phyloP scores from a whole-genome alignment of 2,113 vertebrate species.

The Morone saxatilis region DNA sequence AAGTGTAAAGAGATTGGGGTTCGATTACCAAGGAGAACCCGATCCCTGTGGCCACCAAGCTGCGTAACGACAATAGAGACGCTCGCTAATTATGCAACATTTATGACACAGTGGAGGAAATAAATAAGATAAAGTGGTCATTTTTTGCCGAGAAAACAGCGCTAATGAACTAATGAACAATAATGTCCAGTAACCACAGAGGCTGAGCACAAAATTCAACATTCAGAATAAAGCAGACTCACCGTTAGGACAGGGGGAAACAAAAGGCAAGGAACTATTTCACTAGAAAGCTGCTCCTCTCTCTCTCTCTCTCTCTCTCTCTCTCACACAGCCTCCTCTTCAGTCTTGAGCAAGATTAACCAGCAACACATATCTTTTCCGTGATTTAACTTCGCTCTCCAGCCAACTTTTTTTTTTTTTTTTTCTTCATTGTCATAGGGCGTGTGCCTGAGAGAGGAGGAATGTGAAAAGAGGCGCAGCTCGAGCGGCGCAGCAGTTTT shows the following conservation, averaged over 20 bases:
- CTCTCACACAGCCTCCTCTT: conserved; percentile 59
- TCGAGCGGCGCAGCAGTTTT: conserved; percentile 54
- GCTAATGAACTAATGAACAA: not conserved
- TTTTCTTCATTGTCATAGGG: conserved; percentile 76
- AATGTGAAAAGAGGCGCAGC: conserved; percentile 78
- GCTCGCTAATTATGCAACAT: conserved; percentile 66
- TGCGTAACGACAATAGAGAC: conserved; percentile 50
- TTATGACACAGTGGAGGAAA: conserved; percentile 53
- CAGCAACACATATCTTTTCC: conserved; percentile 79
- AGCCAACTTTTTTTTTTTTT: conserved; percentile 63
- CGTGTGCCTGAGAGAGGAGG: conserved; percentile 81
- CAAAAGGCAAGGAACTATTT: conserved; percentile 27
- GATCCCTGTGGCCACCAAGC: conserved; percentile 61
- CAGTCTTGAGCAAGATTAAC: conserved; percentile 66
- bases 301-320: conserved; percentile 40
- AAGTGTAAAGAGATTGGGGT: conserved; percentile 76
- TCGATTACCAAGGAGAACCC: conserved; percentile 74
- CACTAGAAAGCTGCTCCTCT: not conserved
- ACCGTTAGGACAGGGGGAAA: conserved; percentile 46
- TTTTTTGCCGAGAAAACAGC: conserved; percentile 11
- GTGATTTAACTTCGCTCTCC: conserved; percentile 78
- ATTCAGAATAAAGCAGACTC: conserved; percentile 39
- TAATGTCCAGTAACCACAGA: not conserved
- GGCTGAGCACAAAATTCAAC: not conserved
- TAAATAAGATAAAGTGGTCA: conserved; percentile 26